Evolutionary conservation across 30 jellyfish, hydroid and myxozoan species (phyloP).

Genomic region (Mastigias papua): DNA sequence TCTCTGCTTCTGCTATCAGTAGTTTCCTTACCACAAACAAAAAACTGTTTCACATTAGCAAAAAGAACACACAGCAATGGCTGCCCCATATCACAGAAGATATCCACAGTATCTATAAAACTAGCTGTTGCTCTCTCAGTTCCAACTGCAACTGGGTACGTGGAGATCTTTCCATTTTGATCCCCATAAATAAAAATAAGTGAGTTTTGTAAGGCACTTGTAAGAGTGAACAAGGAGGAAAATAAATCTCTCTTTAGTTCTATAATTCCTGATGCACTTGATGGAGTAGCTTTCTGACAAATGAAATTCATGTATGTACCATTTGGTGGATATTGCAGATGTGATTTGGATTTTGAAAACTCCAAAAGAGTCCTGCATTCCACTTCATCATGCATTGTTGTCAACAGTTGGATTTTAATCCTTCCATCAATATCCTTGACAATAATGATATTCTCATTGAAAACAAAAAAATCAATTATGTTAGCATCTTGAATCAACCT

Average conservation of each 20-base stretch:
- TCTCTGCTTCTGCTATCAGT: neutral
- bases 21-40: neutral
- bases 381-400: neutral
- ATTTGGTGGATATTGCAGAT: neutral
- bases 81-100: slow-evolving; percentile 4
- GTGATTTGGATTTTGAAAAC: neutral
- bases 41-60: neutral
- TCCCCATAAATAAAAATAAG: neutral
- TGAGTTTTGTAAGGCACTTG: neutral
- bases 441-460: neutral
- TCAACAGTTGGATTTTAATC: neutral
- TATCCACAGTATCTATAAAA: neutral
- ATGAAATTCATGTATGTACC: neutral
- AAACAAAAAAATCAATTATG: neutral
- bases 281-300: neutral
- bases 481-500: neutral
- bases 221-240: neutral
- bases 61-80: neutral
- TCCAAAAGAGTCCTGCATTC: neutral
- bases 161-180: slow-evolving; percentile 3
- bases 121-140: neutral
- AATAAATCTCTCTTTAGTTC: slow-evolving; percentile 7
- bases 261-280: neutral
- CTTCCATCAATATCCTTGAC: neutral
- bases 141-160: neutral